These are phyloP conservation scores for Bergia puertoricense DNA, from an alignment of 92 coral and sea anemone genomes.

Conservation along the genomic window DNA sequence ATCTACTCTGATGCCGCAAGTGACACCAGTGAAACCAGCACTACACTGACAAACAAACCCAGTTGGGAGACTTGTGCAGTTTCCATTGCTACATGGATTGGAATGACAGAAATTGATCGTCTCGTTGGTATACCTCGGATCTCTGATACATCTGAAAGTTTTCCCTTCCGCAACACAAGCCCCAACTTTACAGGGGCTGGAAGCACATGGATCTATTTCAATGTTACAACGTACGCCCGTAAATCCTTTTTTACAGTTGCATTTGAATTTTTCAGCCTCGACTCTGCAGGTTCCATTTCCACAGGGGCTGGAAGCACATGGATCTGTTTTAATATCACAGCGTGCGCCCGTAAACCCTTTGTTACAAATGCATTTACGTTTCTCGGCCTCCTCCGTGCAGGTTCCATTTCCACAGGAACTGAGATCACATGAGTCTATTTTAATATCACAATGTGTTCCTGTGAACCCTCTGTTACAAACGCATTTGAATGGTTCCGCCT, in stretches of 20 bases:
- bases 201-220: conserved; percentile 19
- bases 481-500: conserved; percentile 58
- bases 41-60: conserved; percentile 53
- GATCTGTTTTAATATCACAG: conserved; percentile 29
- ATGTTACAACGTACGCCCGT: conserved; percentile 30
- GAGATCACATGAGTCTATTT: conserved; percentile 57
- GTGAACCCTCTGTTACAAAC: conserved; percentile 54
- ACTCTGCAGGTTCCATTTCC: conserved; percentile 4
- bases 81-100: conserved; percentile 60
- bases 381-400: conserved; percentile 15
- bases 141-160: conserved; percentile 33
- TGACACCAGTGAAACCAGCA: conserved; percentile 54
- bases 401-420: conserved; percentile 52
- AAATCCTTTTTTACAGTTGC: conserved; percentile 40
- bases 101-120: conserved; percentile 46
- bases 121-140: conserved; percentile 26
- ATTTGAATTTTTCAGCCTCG: conserved; percentile 9
- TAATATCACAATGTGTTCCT: conserved; percentile 61
- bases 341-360: conserved; percentile 46
- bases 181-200: conserved; percentile 57
- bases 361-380: conserved; percentile 52
- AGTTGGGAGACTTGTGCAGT: conserved; percentile 24
- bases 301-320: conserved; percentile 48
- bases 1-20: conserved; percentile 49
- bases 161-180: conserved; percentile 25